These are phyloP conservation scores for Drosophila bipectinata DNA, from an alignment of 1,140 invertebrate species.

Conservation along the genomic window DNA sequence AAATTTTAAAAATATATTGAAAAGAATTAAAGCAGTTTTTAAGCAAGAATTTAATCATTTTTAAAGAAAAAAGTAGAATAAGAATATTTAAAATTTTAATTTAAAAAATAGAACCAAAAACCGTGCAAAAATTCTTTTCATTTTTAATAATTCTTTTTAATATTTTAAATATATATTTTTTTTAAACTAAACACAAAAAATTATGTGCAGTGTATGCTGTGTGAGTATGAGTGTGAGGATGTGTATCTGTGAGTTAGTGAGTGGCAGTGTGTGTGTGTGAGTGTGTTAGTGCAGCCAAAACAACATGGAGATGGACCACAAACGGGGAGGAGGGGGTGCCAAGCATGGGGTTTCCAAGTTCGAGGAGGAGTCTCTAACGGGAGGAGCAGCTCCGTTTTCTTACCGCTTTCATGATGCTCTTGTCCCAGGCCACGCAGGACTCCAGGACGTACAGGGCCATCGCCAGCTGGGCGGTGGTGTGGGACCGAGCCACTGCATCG, in stretches of 20 bases:
- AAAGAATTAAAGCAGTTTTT: too few species aligned
- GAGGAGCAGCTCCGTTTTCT: constrained; percentile 81
- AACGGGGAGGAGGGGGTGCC: neutral
- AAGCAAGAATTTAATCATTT: too few species aligned
- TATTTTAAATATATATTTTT: too few species aligned
- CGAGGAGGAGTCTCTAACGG: neutral
- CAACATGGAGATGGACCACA: neutral
- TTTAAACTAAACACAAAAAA: neutral
- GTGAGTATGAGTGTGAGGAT: neutral
- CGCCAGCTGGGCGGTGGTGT: constrained; percentile 94
- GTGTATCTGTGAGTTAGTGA: neutral
- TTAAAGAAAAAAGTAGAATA: neutral
- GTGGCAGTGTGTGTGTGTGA: neutral
- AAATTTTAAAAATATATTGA: neutral
- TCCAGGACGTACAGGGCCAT: constrained; percentile 96
- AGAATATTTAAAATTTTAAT: too few species aligned
- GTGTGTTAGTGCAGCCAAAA: constrained; percentile 5
- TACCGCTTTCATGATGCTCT: constrained; percentile 99
- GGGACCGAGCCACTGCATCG: constrained; percentile 91
- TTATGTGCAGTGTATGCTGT: neutral
- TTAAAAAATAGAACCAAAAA: neutral
- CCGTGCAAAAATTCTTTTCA: neutral
- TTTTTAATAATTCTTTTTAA: neutral
- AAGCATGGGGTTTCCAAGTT: constrained; percentile 12
- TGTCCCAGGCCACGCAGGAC: constrained; percentile 97